A percentile compares a stretch with the other conserved stretches of the same genome.
Evolutionary conservation across 2,797 vertebrate genomes (phyloP).

Genomic region (Percopsis omiscomaycus): DNA sequence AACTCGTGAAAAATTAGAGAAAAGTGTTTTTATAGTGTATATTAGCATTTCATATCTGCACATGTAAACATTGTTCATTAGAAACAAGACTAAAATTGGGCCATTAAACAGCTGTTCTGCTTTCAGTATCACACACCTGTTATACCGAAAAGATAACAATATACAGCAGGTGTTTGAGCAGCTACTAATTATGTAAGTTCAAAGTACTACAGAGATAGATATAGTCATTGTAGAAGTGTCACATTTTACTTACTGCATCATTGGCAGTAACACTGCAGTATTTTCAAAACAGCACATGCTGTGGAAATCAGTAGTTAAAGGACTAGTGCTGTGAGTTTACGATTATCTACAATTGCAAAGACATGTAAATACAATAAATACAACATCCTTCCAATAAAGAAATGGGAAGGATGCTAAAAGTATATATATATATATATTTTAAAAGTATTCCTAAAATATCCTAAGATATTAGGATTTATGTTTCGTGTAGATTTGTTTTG

Average conservation of each 20-base stretch:
- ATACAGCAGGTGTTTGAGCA: background rate
- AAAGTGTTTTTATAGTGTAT: background rate
- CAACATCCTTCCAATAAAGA: too few species aligned
- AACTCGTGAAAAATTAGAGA: too few species aligned
- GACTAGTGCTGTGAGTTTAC: too few species aligned
- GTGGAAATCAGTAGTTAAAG: too few species aligned
- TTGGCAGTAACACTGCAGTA: background rate
- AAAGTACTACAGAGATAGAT: background rate
- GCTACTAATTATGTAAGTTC: background rate
- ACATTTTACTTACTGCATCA: background rate
- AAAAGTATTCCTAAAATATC: too few species aligned
- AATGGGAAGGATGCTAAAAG: too few species aligned
- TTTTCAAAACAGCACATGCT: too few species aligned
- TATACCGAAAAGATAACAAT: background rate
- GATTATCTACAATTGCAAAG: too few species aligned
- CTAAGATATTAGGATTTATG: too few species aligned
- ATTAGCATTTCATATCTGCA: background rate
- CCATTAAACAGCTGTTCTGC: background rate
- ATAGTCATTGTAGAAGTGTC: background rate
- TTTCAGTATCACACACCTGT: background rate
- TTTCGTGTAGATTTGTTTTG: too few species aligned
- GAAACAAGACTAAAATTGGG: slow-evolving; percentile 6
- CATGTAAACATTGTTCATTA: background rate
- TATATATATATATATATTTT: too few species aligned
- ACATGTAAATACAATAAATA: too few species aligned